phyloP scores from a whole-genome alignment of 2,888 invertebrate genomes.

The Flexamia atlantica region DNA sequence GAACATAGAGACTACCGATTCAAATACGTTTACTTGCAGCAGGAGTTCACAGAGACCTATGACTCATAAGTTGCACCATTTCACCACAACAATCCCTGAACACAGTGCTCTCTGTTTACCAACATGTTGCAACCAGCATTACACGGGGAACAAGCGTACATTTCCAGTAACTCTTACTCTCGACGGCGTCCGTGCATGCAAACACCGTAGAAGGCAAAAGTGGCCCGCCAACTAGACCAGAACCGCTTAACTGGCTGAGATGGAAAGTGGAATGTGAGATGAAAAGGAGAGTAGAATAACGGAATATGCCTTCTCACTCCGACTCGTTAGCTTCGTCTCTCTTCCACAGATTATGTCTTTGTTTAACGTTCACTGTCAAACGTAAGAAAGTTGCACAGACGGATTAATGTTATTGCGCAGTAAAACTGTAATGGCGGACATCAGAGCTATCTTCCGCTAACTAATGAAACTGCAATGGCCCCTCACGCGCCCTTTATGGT shows the following conservation, averaged over 20 bases:
- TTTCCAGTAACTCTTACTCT: not conserved
- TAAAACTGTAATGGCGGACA: conserved; percentile 27
- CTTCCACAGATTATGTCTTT: not conserved
- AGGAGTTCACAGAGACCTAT: not conserved
- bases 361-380: conserved; percentile 16
- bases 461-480: conserved; percentile 44
- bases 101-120: not conserved
- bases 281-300: conserved; percentile 32
- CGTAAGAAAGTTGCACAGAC: conserved; percentile 4
- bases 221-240: conserved; percentile 37
- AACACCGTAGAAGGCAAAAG: conserved; percentile 47
- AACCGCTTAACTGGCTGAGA: conserved; percentile 14
- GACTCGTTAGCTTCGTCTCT: conserved; percentile 17
- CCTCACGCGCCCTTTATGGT: conserved; percentile 15
- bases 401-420: conserved; percentile 20
- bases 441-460: conserved; percentile 20
- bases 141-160: not conserved
- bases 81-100: not conserved
- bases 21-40: not conserved
- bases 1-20: too few species aligned
- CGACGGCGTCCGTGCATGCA: not conserved
- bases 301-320: conserved; percentile 11
- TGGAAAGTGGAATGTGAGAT: conserved; percentile 56
- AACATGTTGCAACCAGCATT: not conserved
- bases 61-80: too few species aligned